A percentile compares a stretch with the other conserved stretches of the same genome.
Conservation (phyloP, 2,888 invertebrate genomes). For the Tetanocera ferruginea region DNA sequence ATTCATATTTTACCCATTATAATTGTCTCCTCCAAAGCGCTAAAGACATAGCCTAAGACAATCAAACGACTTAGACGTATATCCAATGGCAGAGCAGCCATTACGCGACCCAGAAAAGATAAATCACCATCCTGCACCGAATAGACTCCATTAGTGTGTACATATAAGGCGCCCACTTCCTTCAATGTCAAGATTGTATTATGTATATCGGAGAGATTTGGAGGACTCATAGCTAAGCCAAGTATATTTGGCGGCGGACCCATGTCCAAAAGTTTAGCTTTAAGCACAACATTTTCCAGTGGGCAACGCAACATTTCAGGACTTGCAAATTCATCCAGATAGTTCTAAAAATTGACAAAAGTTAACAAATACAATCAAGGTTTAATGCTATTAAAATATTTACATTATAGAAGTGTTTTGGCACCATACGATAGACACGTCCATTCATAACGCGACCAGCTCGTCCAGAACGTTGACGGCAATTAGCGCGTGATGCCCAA, state of each 20-base stretch:
- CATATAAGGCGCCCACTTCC: conserved; percentile 85
- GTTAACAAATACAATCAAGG: conserved; percentile 30
- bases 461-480: conserved; percentile 90
- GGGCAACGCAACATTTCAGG: conserved; percentile 89
- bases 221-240: conserved; percentile 88
- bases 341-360: conserved; percentile 63
- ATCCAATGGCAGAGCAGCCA: conserved; percentile 87
- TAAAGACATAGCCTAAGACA: conserved; percentile 87
- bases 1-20: conserved; percentile 76
- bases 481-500: conserved; percentile 93
- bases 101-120: conserved; percentile 86
- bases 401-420: conserved; percentile 76
- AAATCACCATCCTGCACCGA: conserved; percentile 83
- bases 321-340: conserved; percentile 72
- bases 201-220: conserved; percentile 84
- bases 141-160: conserved; percentile 72
- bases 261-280: conserved; percentile 85
- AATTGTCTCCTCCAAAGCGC: conserved; percentile 85
- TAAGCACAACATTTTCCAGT: conserved; percentile 83
- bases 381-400: conserved; percentile 43
- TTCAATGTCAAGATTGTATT: conserved; percentile 87
- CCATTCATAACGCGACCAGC: conserved; percentile 90
- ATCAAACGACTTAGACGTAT: conserved; percentile 86
- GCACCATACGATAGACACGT: conserved; percentile 86
- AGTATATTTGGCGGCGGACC: conserved; percentile 84